phyloP scores from a whole-genome alignment of 2,113 vertebrate genomes.

The Carassius carassius region DNA sequence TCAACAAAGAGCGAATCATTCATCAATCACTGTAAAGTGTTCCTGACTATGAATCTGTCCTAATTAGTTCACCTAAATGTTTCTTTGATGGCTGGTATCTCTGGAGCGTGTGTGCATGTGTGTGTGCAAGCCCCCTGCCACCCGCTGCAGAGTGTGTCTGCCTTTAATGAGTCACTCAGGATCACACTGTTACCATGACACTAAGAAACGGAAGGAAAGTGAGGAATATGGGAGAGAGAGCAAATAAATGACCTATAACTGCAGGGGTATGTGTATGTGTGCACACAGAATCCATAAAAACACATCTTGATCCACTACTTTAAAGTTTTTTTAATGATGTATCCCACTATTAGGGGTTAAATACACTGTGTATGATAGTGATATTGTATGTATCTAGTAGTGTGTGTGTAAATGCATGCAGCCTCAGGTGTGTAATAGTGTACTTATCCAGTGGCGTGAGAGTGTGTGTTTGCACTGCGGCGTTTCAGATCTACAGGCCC shows the following conservation, averaged over 20 bases:
- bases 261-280: constrained; percentile 35
- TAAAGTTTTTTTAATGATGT: not conserved
- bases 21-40: constrained; percentile 83
- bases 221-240: constrained; percentile 4
- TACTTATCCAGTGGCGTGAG: constrained; percentile 12
- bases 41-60: constrained; percentile 79
- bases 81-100: constrained; percentile 71
- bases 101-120: constrained; percentile 63
- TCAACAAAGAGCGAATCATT: constrained; percentile 77
- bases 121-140: constrained; percentile 16
- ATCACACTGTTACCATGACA: constrained; percentile 49
- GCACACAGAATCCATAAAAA: not conserved
- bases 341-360: constrained; percentile 3
- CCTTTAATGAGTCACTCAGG: constrained; percentile 57
- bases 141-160: constrained; percentile 51
- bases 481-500: not conserved
- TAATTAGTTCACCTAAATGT: constrained; percentile 76
- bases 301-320: not conserved
- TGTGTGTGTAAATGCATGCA: constrained; percentile 20
- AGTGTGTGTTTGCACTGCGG: constrained; percentile 24
- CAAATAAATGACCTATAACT: constrained; percentile 50
- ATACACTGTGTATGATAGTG: not conserved
- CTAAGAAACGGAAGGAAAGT: constrained; percentile 28
- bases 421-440: constrained; percentile 21
- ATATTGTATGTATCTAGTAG: constrained; percentile 17